Percentiles rank a stretch among this genome's conserved stretches.
Evolutionary conservation across 2,113 vertebrate genomes (phyloP).

Genomic region (Rhabdomys dilectus): DNA sequence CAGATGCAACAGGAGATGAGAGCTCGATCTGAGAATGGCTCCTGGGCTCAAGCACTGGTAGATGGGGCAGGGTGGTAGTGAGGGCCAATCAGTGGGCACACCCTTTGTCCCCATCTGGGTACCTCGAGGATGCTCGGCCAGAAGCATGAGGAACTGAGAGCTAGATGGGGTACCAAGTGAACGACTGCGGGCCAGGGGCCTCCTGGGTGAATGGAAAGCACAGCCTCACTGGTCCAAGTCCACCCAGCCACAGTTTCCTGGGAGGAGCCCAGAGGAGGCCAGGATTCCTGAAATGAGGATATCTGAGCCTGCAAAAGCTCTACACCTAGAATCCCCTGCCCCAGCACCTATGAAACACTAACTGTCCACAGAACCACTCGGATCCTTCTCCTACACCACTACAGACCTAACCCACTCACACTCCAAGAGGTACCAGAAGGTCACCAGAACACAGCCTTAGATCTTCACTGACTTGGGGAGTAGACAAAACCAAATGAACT

Average conservation of each 20-base stretch:
- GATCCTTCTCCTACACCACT: neutral
- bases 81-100: neutral
- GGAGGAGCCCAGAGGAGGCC: neutral
- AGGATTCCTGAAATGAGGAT: neutral
- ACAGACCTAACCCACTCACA: fast-evolving
- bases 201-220: neutral
- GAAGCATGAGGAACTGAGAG: neutral
- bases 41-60: neutral
- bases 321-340: neutral
- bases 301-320: neutral
- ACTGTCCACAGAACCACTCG: neutral
- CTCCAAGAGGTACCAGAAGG: neutral
- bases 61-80: neutral
- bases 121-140: neutral
- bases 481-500: neutral
- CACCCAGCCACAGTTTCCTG: neutral
- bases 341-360: neutral
- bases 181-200: fast-evolving
- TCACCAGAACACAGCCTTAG: neutral
- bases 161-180: fast-evolving
- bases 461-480: neutral
- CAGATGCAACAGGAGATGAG: neutral
- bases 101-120: neutral
- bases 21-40: neutral
- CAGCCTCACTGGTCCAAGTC: neutral